A percentile compares a stretch with the other conserved stretches of the same genome.
Conservation (phyloP, 2,797 vertebrate genomes). For the Pygocentrus nattereri region DNA sequence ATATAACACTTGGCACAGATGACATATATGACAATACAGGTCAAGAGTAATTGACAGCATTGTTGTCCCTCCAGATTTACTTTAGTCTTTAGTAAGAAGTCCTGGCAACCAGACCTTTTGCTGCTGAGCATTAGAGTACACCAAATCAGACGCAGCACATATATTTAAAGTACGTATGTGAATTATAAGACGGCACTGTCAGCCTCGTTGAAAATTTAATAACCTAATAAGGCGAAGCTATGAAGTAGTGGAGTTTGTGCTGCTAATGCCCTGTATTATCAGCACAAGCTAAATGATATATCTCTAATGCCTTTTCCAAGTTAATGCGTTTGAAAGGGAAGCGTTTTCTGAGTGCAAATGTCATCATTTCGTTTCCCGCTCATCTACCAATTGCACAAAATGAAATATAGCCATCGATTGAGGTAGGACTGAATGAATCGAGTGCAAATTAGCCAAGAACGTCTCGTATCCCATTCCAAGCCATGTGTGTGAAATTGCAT, state of each 20-base stretch:
- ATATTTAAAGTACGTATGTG: background rate
- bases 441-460: conserved; percentile 41
- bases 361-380: conserved; percentile 35
- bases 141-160: conserved; percentile 22
- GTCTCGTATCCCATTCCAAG: conserved; percentile 29
- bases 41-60: background rate
- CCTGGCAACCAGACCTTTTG: background rate
- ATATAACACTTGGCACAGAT: background rate
- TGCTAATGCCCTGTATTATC: conserved; percentile 38
- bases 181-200: conserved; percentile 12
- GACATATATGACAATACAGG: background rate
- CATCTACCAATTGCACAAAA: conserved; percentile 40
- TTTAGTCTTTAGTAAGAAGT: background rate
- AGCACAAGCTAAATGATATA: conserved; percentile 29
- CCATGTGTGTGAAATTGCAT: conserved; percentile 35
- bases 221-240: conserved; percentile 37
- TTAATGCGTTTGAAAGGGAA: conserved; percentile 39
- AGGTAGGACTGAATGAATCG: conserved; percentile 31
- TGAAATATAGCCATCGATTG: conserved; percentile 54
- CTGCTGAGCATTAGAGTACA: conserved; percentile 15
- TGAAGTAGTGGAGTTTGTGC: conserved; percentile 44
- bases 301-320: conserved; percentile 40
- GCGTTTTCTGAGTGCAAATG: conserved; percentile 18
- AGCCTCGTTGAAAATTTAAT: conserved; percentile 52
- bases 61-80: background rate